Percentiles rank a stretch among this genome's conserved stretches.
Evolutionary conservation across 64 coral and sea anemone genomes (phyloP).

Genomic region (Pachyseris speciosa): DNA sequence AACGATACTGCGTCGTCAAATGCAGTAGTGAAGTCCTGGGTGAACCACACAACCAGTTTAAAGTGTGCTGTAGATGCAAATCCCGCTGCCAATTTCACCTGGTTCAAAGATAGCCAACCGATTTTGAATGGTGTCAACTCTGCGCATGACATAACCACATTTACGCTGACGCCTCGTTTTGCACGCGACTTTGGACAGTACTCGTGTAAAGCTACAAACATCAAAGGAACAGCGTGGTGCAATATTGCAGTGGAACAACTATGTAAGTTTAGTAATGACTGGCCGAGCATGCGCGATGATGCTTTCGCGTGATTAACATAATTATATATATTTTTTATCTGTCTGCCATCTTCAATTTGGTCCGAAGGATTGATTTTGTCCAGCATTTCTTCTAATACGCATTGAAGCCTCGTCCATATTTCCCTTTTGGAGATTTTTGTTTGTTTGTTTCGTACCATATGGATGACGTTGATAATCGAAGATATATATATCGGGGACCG

Average conservation of each 20-base stretch:
- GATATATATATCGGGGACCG: too few species aligned
- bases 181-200: constrained; percentile 13
- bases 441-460: too few species aligned
- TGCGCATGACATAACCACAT: not conserved
- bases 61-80: constrained; percentile 20
- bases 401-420: too few species aligned
- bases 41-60: not conserved
- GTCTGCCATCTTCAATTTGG: too few species aligned
- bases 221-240: not conserved
- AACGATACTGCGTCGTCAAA: not conserved
- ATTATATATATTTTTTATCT: too few species aligned
- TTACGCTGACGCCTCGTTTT: not conserved
- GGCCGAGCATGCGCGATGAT: too few species aligned
- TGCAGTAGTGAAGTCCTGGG: not conserved
- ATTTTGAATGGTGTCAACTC: not conserved
- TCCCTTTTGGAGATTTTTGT: too few species aligned
- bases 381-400: too few species aligned
- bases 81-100: constrained; percentile 11
- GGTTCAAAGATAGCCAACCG: constrained; percentile 1
- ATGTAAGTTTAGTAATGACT: too few species aligned
- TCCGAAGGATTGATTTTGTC: too few species aligned
- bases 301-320: too few species aligned
- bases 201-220: constrained; percentile 10
- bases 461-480: too few species aligned
- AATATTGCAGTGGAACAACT: constrained; percentile 17